Evolutionary conservation across 2,888 invertebrate species (phyloP), one percentile per base, ranked within the genome.

Genomic region (Epinotia ramella): DNA sequence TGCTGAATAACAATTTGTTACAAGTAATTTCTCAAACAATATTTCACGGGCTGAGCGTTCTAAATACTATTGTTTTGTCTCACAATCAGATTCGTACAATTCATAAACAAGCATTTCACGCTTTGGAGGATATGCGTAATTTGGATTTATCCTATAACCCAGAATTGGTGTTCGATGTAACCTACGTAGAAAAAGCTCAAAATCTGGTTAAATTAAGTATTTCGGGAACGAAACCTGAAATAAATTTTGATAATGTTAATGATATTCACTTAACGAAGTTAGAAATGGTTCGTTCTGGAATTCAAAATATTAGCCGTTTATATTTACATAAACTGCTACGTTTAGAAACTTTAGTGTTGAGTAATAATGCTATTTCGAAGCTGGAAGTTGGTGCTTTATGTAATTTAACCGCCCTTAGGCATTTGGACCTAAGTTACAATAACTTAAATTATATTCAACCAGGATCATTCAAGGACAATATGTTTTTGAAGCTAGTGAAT

Each of bases 71-170:
- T 3, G 79, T 77, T 53, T 72, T 91, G 6, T 86, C 89, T 2
- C 16, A 85, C 53, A 75, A 75, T 56, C 33, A 24, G 6, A 59
- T 75, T 12, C 24, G 33, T 13, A 66, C 13, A 16, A 60, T 60
- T 20, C 16, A 82, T 11, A 62, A 81, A 13, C 60, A 82, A 16
- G 78, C 82, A 13, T 89, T 91, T 76, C 40, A 12, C 1, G 82
- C 81, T 77, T 82, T 85, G 63, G 79, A 69, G 33, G 77, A 85
- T 69, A 82, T 92, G 56, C 74, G 77, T 0, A 56, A 76, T 65
- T 83, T 92, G 65, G 90, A 91, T 83, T 67, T 92, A 13, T 91
- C 92, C 0, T 86, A 80, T 77, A 92, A 92, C 78, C 28, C 76
- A 46, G 81, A 87, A 44, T 79, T 88, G 2, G 77, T 69, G 44